These are phyloP conservation scores for Cepaea hortensis DNA, from an alignment of 2,888 invertebrate species.

Conservation along the genomic window DNA sequence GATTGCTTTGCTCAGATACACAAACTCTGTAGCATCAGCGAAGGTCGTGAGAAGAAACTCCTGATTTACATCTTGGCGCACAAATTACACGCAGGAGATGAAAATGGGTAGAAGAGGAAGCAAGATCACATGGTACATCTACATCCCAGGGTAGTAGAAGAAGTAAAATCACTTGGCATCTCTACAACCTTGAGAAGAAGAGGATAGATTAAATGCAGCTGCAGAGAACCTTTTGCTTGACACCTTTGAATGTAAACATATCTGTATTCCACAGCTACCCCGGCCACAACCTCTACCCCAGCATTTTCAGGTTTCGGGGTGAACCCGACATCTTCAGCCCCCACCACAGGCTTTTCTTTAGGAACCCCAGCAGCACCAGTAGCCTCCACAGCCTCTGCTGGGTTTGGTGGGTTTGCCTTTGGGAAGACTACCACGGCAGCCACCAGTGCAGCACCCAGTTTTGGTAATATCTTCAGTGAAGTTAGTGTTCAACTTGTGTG, in stretches of 20 bases:
- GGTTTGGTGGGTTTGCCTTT: slow-evolving; percentile 54
- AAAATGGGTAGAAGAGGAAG: no score
- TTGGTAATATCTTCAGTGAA: slow-evolving; percentile 29
- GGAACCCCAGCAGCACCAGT: slow-evolving; percentile 37
- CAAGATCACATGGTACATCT: no score
- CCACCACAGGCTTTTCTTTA: slow-evolving; percentile 46
- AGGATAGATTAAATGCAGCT: no score
- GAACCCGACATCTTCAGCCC: slow-evolving; percentile 36
- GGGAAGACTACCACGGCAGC: slow-evolving; percentile 51
- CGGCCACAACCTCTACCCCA: slow-evolving; percentile 50
- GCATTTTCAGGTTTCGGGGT: slow-evolving; percentile 38
- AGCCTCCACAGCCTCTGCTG: slow-evolving; percentile 48
- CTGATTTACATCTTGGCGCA: no score
- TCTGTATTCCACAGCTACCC: slow-evolving; percentile 44
- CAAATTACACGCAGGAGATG: no score
- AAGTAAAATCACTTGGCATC: no score
- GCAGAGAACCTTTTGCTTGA: no score
- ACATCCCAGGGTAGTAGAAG: no score
- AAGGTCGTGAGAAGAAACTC: no score
- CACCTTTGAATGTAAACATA: not conserved
- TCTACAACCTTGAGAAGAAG: no score
- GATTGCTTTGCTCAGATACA: no score
- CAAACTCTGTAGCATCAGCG: no score
- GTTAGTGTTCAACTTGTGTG: not conserved
- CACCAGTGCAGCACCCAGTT: slow-evolving; percentile 34